Conservation (phyloP, 92 coral and sea anemone species). For the Palythoa grandiflora region DNA sequence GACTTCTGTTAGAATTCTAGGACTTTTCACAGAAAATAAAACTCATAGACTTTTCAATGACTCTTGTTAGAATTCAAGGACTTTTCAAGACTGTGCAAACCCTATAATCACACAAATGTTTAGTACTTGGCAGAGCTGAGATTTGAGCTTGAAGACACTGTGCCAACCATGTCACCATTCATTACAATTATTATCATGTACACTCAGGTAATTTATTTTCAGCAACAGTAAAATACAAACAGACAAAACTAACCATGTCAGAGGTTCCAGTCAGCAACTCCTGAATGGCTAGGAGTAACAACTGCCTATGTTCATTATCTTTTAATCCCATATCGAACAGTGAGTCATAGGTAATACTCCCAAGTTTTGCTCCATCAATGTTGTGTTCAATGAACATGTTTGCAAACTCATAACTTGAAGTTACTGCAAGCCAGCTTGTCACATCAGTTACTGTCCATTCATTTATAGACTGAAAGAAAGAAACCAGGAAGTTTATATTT, state of each 20-base stretch:
- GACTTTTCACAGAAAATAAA: too few relatives aligned
- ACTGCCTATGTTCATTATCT: conserved; percentile 77
- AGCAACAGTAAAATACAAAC: too few relatives aligned
- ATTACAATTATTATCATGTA: too few relatives aligned
- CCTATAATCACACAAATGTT: too few relatives aligned
- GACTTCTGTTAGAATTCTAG: too few relatives aligned
- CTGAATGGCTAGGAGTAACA: conserved; percentile 75
- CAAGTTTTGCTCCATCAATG: conserved; percentile 70
- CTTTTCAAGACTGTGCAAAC: too few relatives aligned
- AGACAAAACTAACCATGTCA: conserved; percentile 75
- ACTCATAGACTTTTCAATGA: too few relatives aligned
- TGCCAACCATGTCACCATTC: too few relatives aligned
- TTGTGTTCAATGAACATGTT: conserved; percentile 72
- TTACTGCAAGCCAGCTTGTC: conserved; percentile 87
- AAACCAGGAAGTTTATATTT: not conserved
- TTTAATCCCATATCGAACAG: conserved; percentile 70
- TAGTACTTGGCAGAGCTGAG: too few relatives aligned
- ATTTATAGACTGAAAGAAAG: conserved; percentile 68
- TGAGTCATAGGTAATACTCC: conserved; percentile 55
- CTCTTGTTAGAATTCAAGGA: too few relatives aligned
- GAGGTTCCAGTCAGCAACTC: conserved; percentile 82
- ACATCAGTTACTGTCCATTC: conserved; percentile 90
- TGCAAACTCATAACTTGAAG: conserved; percentile 80
- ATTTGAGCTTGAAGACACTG: too few relatives aligned
- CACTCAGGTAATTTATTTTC: too few relatives aligned